Percentiles rank a stretch among this genome's conserved stretches.
These are phyloP conservation scores for Drosophila azteca DNA, from an alignment of 1,140 invertebrate species.

Conservation along the genomic window DNA sequence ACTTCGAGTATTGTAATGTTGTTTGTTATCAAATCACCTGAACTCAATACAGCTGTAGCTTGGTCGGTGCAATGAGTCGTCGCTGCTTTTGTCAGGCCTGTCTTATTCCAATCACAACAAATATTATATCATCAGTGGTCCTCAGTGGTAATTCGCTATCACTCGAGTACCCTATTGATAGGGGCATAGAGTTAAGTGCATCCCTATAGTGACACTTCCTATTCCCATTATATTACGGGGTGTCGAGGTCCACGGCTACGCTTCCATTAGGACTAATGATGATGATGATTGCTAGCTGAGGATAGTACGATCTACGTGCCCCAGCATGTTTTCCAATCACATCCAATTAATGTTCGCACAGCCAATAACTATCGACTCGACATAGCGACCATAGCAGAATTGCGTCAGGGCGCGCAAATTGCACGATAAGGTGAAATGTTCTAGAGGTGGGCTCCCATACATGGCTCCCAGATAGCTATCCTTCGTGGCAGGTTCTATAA, in stretches of 20 bases:
- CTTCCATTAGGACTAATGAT: no score
- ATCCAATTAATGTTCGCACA: conserved; percentile 50
- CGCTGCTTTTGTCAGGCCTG: conserved; percentile 14
- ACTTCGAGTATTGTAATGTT: neutral
- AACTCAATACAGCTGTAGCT: neutral
- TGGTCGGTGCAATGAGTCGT: neutral
- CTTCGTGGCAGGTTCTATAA: neutral
- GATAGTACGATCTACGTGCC: conserved; percentile 26
- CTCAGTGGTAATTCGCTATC: neutral
- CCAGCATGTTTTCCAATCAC: conserved; percentile 58
- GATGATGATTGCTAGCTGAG: conserved; percentile 20
- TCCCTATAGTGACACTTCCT: neutral
- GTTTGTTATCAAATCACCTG: conserved; percentile 9
- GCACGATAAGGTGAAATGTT: conserved; percentile 8
- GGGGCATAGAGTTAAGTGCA: conserved; percentile 10
- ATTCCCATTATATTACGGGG: conserved; percentile 38
- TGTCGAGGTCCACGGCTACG: neutral
- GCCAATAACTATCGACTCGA: no score
- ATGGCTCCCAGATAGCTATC: conserved; percentile 7
- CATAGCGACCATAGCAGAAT: conserved; percentile 15
- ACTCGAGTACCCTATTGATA: conserved; percentile 5
- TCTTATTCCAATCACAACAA: no score
- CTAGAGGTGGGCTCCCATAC: neutral
- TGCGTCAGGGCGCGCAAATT: conserved; percentile 40
- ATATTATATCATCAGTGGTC: conserved; percentile 18